Conservation (phyloP, 2,797 vertebrate species). For the Enteromius radiatus region DNA sequence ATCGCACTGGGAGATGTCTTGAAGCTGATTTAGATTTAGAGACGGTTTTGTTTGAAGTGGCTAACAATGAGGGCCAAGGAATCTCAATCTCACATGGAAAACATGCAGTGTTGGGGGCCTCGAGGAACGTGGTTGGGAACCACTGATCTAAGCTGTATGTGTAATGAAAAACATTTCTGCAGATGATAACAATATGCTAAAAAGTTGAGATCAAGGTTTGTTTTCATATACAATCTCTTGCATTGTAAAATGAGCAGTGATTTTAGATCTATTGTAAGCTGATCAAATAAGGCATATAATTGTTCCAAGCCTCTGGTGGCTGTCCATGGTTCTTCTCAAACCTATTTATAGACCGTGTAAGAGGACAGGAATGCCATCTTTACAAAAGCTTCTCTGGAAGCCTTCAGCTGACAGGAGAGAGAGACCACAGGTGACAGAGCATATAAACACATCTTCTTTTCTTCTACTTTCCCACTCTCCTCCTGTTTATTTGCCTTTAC, state of each 20-base stretch:
- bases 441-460: slow-evolving; percentile 65
- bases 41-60: background rate
- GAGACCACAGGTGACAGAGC: slow-evolving; percentile 62
- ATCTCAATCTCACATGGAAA: background rate
- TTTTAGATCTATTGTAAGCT: background rate
- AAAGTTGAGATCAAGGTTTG: background rate
- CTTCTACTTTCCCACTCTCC: slow-evolving; percentile 11
- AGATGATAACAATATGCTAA: background rate
- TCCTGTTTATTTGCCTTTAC: background rate
- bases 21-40: background rate
- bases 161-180: slow-evolving; percentile 1
- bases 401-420: slow-evolving; percentile 59
- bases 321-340: slow-evolving; percentile 18
- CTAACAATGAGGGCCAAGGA: background rate
- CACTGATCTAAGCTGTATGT: background rate
- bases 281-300: slow-evolving; percentile 44
- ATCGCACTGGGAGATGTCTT: background rate
- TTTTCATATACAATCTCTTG: background rate
- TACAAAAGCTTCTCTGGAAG: slow-evolving; percentile 62
- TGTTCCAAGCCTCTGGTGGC: slow-evolving; percentile 19
- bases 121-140: too few relatives aligned
- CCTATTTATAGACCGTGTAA: slow-evolving; percentile 54
- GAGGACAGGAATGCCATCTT: slow-evolving; percentile 35
- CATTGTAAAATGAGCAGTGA: background rate
- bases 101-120: too few relatives aligned